These are phyloP conservation scores for Mylabris phalerata DNA, from an alignment of 1,140 invertebrate species.

Conservation along the genomic window DNA sequence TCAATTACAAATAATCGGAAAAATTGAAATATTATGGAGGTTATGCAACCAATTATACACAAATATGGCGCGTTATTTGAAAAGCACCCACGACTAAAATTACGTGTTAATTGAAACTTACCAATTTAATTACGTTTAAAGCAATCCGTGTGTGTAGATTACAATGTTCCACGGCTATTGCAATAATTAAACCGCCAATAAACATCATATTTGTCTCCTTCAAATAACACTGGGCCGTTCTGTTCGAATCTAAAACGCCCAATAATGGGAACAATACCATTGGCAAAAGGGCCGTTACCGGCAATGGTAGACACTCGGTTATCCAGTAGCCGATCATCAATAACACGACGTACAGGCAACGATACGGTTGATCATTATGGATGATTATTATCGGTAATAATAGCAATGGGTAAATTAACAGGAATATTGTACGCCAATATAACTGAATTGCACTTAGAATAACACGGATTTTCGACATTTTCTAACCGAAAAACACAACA, in stretches of 20 bases:
- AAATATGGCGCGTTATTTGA: no score
- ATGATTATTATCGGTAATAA: slow-evolving; percentile 35
- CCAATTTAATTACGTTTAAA: slow-evolving; percentile 63
- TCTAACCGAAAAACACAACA: no score
- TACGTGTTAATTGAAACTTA: slow-evolving; percentile 2
- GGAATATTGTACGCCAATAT: slow-evolving; percentile 40
- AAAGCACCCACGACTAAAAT: no score
- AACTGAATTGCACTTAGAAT: slow-evolving; percentile 30
- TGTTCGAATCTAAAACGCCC: slow-evolving; percentile 57
- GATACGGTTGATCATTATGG: slow-evolving; percentile 43
- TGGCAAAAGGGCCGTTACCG: slow-evolving; percentile 78
- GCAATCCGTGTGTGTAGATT: slow-evolving; percentile 80
- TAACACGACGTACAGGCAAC: slow-evolving; percentile 71
- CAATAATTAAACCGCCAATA: slow-evolving; percentile 72
- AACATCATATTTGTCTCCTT: slow-evolving; percentile 87
- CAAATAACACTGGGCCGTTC: slow-evolving; percentile 64
- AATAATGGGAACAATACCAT: slow-evolving; percentile 74
- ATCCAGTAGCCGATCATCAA: slow-evolving; percentile 84
- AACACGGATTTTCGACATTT: background rate
- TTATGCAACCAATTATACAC: no score
- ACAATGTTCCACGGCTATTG: slow-evolving; percentile 77
- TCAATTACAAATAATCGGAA: no score
- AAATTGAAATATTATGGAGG: no score
- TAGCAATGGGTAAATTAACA: slow-evolving; percentile 36
- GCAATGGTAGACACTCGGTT: slow-evolving; percentile 70